Base-by-base conservation (phyloP, 2,797 vertebrate species). In the Argya squamiceps region DNA sequence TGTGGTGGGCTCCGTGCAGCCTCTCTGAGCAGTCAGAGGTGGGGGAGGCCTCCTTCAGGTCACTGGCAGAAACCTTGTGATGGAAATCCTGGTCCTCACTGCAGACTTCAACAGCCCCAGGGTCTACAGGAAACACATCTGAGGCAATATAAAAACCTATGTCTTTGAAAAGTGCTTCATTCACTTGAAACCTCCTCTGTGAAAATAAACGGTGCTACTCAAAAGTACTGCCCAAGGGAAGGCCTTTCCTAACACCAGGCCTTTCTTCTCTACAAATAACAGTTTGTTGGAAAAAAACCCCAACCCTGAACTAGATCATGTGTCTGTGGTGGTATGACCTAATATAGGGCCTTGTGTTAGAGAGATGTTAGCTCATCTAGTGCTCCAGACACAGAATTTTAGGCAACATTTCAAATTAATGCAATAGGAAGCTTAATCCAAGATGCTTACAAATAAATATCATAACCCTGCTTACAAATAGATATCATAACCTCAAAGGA, bases 251-350 rank as follows among this genome's bases (percentile, higher is more conserved):
- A 9, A 18, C 16, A 37, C 8, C 2, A 60, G 26, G 36, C 12
- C 58, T 39, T 60, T 39, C 58, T 19, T 59, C 58, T 20, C 29
- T 19, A 26, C 36, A 60, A 60, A 60, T 20, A 60, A 20, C 43
- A 39, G 7, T 34, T 62, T 56, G 20, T 26, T 70, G 9, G 23
- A 24, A 0, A 14, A 65, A 81, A 70, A 6, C 0, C 1, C 1
- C 15, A 71, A 7, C 2, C 21, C 19, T 41, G 49, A 86, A 15
- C 26, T 37, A 65, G 6, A 26, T 55, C 24, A 30, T 5, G 15
- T 34, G 5, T 11, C n/a, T 41, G 14, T 47, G 24, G 9, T 83
- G 67, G 21, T 46, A 15, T 60, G 76, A 75, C 20, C 23, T n/a
- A 56, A 8, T 15, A 41, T 1, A 83, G 41, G 26, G 63, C 36